A percentile compares a stretch with the other conserved stretches of the same genome.
phyloP scores from a whole-genome alignment of 2,888 invertebrate species.

The Hesperia comma region DNA sequence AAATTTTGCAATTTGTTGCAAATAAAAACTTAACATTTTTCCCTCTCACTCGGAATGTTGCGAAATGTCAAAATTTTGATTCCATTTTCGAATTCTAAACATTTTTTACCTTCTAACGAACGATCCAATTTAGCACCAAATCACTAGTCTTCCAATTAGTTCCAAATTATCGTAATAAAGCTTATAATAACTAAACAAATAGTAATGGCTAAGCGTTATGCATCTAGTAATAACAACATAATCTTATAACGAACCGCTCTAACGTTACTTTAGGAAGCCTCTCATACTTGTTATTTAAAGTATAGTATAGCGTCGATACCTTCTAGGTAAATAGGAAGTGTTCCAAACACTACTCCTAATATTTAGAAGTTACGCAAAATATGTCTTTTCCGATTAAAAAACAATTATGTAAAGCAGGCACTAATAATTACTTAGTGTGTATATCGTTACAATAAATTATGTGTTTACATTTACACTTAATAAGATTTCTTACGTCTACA shows the following conservation, averaged over 20 bases:
- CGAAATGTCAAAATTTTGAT: conserved; percentile 66
- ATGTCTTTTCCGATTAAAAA: conserved; percentile 77
- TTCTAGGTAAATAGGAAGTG: conserved; percentile 54
- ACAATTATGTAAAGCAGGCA: conserved; percentile 79
- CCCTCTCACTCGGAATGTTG: conserved; percentile 75
- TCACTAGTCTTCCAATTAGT: conserved; percentile 81
- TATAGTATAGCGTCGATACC: conserved; percentile 60
- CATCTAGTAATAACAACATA: conserved; percentile 83
- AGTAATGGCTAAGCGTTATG: conserved; percentile 80
- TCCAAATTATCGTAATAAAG: conserved; percentile 76
- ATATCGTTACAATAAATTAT: conserved; percentile 81
- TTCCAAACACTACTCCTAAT: conserved; percentile 68
- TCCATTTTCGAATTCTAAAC: conserved; percentile 55
- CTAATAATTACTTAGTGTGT: conserved; percentile 78
- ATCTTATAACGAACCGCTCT: conserved; percentile 78
- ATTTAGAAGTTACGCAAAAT: conserved; percentile 72
- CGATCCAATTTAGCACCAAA: conserved; percentile 82
- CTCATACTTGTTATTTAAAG: conserved; percentile 67
- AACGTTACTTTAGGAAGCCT: conserved; percentile 76
- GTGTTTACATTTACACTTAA: conserved; percentile 75
- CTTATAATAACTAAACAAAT: conserved; percentile 77
- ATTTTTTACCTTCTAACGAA: conserved; percentile 58
- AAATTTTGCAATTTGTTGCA: conserved; percentile 75
- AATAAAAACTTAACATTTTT: conserved; percentile 81
- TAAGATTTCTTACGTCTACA: conserved; percentile 71